phyloP scores from a whole-genome alignment of 2,113 vertebrate species.

The Candoia aspera region DNA sequence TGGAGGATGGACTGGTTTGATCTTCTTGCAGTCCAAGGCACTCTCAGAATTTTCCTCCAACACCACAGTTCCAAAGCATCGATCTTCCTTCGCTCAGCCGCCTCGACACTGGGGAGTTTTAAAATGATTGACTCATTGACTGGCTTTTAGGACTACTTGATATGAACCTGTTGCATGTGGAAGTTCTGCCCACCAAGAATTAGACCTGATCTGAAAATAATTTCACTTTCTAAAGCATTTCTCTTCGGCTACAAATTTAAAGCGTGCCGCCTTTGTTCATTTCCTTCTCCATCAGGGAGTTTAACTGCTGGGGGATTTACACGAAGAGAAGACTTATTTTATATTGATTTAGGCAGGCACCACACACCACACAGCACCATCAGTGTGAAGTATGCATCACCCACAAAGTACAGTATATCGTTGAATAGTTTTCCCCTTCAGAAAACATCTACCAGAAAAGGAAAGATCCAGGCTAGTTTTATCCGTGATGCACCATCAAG shows the following conservation, averaged over 20 bases:
- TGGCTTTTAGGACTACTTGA: neutral
- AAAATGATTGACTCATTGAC: neutral
- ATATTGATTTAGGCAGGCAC: slow-evolving; percentile 2
- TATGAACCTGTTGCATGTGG: neutral
- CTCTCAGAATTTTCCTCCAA: no score
- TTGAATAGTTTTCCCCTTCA: neutral
- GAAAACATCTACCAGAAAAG: slow-evolving; percentile 2
- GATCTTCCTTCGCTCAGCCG: no score
- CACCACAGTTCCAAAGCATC: no score
- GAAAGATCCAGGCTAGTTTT: neutral
- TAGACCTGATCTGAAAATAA: neutral
- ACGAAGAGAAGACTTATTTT: slow-evolving; percentile 17
- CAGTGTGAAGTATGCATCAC: neutral
- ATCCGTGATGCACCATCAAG: neutral
- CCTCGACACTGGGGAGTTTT: neutral
- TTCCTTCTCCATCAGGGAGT: slow-evolving; percentile 15
- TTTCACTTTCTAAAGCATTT: rapidly evolving
- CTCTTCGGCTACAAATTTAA: slow-evolving; percentile 8
- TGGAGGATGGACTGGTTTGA: no score
- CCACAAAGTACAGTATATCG: neutral
- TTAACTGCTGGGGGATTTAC: neutral
- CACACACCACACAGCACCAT: neutral
- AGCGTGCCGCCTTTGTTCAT: neutral
- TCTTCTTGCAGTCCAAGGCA: no score
- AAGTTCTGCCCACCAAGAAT: neutral